These are phyloP conservation scores for Puma concolor DNA, from an alignment of 2,113 vertebrate species.

Conservation along the genomic window DNA sequence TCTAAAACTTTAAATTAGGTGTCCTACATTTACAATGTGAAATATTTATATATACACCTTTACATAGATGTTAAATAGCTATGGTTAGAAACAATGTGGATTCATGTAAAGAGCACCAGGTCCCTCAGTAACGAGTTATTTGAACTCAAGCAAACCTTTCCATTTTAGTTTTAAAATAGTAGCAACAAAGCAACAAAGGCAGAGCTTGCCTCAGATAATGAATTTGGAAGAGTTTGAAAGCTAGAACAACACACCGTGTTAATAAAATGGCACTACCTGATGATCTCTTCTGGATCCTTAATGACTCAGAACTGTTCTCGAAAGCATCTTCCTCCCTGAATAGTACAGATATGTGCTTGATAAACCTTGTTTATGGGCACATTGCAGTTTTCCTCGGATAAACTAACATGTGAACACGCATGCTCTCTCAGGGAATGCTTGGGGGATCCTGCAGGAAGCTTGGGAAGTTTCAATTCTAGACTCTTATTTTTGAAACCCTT, in stretches of 20 bases:
- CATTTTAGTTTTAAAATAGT: background rate
- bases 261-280: background rate
- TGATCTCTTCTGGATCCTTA: background rate
- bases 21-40: background rate
- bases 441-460: background rate
- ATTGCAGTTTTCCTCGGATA: background rate
- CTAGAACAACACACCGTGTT: background rate
- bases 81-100: background rate
- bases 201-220: background rate
- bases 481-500: background rate
- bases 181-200: background rate
- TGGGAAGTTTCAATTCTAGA: background rate
- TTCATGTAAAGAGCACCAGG: background rate
- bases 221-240: conserved; percentile 13
- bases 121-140: background rate
- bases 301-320: background rate
- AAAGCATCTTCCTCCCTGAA: background rate
- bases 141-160: background rate
- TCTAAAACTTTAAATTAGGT: background rate
- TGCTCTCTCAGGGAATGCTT: background rate
- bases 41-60: background rate
- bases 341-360: background rate
- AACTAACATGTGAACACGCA: background rate
- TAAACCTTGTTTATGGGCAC: background rate
- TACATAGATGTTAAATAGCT: background rate